Base-by-base conservation (phyloP, 30 jellyfish, hydroid and myxozoan species). In the Aurelia sp. region DNA sequence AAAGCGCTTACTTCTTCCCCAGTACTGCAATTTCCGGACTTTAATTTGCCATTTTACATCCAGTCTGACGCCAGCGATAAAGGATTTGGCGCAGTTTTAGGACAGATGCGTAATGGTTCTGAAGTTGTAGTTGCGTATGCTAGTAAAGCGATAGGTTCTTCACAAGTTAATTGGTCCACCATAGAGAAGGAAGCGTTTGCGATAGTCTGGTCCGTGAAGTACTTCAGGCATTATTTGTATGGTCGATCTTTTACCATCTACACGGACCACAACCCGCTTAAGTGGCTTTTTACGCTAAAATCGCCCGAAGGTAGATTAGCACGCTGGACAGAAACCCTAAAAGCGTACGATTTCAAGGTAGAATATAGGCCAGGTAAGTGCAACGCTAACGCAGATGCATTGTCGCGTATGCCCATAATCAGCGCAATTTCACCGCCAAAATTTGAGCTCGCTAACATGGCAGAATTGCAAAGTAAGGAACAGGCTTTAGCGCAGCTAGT, bases 201-300 rank as follows among this genome's bases (percentile, higher is more conserved):
- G 13, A 62, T 78, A 7, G 93, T 87, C 13, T 62, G 82, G 84
- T 44, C 93, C 12, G 87, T 87, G 21, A 77, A 77, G 41, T 31
- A 78, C 20, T 78, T 76, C 38, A 60, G 92, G 22, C 90, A 72
- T 44, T 72, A 76, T 68, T 62, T 87, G 65, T 48, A 64, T 24
- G 96, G 96, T 15, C 91, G 92, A 17, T 9, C 59, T n/a, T 87
- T 87, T 51, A 76, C 87, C 79, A 77, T 77, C 31, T 59, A 18
- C 65, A 87, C 96, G 67, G 96, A 87, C 58, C 93, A 87, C 41
- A 80, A 87, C 41, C 91, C 93, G 9, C 65, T 87, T 13, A 87
- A 76, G 72, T 87, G 87, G 88, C 82, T 79, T 9, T 52, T 72
- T 33, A 88, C 77, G 20, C 74, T 80, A 27, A 72, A 70, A 57